Base-by-base conservation (phyloP, 1,140 invertebrate species). In the Caligus rogercresseyi region DNA sequence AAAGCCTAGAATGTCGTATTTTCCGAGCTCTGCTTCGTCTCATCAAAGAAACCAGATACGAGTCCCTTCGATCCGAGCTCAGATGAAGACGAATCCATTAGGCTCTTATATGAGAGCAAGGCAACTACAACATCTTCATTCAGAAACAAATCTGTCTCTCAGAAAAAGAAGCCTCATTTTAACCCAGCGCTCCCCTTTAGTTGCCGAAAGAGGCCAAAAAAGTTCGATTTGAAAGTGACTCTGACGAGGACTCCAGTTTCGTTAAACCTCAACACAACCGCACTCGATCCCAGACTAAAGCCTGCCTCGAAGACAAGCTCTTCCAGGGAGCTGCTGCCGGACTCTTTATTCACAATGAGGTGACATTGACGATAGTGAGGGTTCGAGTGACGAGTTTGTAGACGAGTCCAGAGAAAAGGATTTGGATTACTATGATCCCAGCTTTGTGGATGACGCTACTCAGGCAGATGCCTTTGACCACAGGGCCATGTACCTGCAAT, bases 391-490 rank as follows among this genome's bases (percentile, higher is more conserved):
- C n/a, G 31, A 43, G n/a, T 43, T 43, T 43, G 31, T 7, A 43
- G n/a, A 43, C n/a, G 31, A 43, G n/a, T 43, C 31, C n/a, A 7
- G n/a, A n/a, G 7, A 11, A 11, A 7, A 23, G 14, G 16, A 43
- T 2, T 31, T 60, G 24, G 57, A 60, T 21, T 20, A n/a, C 18
- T 43, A 26, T 43, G 57, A 60, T n/a, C 24, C 57, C 26, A 60
- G 57, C 21, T 60, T 60, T 25, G 57, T 60, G 16, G 57, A 60
- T 43, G 57, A 60, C 21, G 26, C 24, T 13, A 60, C 14, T 60
- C 57, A 60, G 43, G 16, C 20, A 11, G 57, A 18, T 7, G 15
- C 26, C 16, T 18, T 25, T 13, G 57, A 60, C 16, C 20, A 57
- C 21, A 16, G 15, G 55, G 16, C 23, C 55, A 43, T 60, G 23